These are phyloP conservation scores for Cataglyphis livida DNA, from an alignment of 2,888 invertebrate species.

Conservation along the genomic window DNA sequence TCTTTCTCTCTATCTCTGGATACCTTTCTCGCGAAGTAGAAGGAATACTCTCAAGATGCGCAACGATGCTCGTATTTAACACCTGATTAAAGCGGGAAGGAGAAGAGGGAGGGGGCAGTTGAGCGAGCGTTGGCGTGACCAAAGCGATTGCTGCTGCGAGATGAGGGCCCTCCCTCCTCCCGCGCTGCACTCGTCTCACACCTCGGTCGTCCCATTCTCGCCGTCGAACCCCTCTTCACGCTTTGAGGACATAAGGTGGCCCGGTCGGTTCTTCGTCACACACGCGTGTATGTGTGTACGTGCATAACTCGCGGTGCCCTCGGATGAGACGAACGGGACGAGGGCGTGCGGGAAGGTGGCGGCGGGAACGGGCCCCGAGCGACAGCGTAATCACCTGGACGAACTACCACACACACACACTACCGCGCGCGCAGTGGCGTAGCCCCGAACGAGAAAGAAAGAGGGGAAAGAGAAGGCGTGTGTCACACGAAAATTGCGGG, in stretches of 20 bases:
- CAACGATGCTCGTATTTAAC: constrained; percentile 84
- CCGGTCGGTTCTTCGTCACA: constrained; percentile 71
- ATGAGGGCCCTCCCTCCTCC: constrained; percentile 69
- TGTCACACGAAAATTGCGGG: constrained; percentile 67
- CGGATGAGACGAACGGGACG: constrained; percentile 20
- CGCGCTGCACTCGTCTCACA: constrained; percentile 37
- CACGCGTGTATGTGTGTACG: constrained; percentile 23
- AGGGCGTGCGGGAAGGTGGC: constrained; percentile 19
- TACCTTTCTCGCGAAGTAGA: constrained; percentile 45
- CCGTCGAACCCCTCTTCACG: constrained; percentile 65
- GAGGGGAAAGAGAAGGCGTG: constrained; percentile 27
- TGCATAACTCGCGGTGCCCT: constrained; percentile 20
- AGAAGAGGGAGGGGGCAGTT: constrained; percentile 65
- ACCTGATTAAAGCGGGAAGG: constrained; percentile 83
- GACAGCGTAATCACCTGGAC: constrained; percentile 85
- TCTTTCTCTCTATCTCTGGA: background rate
- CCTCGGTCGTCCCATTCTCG: constrained; percentile 50
- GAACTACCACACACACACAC: constrained; percentile 81
- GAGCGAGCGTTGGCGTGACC: constrained; percentile 79
- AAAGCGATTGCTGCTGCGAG: constrained; percentile 81
- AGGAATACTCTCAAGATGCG: constrained; percentile 67
- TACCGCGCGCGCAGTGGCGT: constrained; percentile 73
- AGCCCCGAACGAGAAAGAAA: constrained; percentile 56
- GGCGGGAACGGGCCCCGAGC: constrained; percentile 79
- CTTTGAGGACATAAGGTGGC: constrained; percentile 78